phyloP scores from a whole-genome alignment of 53 echinoderm and acorn worm species.

The Actinopyga echinites region DNA sequence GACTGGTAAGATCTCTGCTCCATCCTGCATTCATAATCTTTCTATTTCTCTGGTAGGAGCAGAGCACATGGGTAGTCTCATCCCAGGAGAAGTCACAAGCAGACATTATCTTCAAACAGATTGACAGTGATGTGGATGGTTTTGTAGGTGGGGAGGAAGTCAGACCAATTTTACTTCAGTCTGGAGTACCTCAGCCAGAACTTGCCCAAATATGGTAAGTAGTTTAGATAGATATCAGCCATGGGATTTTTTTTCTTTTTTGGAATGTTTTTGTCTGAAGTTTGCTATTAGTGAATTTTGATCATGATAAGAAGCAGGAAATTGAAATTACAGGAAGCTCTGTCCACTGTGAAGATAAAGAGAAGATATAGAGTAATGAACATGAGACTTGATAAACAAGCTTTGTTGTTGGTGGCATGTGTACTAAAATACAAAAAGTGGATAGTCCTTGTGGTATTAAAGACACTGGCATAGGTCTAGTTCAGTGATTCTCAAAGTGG shows the following conservation, averaged over 20 bases:
- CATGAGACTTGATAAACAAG: too few relatives aligned
- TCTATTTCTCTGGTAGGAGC: conserved; percentile 44
- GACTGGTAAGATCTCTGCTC: background rate
- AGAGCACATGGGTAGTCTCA: conserved; percentile 87
- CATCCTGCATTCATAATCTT: background rate
- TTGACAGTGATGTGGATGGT: conserved; percentile 79
- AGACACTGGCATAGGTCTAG: too few relatives aligned
- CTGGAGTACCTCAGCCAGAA: conserved; percentile 78
- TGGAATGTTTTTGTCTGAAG: background rate
- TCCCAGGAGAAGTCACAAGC: conserved; percentile 84
- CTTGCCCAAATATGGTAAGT: conserved; percentile 97
- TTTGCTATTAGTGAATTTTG: too few relatives aligned
- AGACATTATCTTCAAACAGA: conserved; percentile 77
- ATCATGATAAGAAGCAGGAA: too few relatives aligned
- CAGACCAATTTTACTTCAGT: conserved; percentile 71
- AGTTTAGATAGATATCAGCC: too few relatives aligned
- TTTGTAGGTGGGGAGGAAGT: conserved; percentile 89
- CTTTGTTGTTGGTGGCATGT: too few relatives aligned
- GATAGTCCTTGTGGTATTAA: too few relatives aligned
- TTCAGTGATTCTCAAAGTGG: too few relatives aligned
- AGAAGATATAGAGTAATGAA: too few relatives aligned
- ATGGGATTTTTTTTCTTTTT: background rate
- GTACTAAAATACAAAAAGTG: too few relatives aligned
- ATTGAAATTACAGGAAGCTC: too few relatives aligned
- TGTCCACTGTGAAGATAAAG: too few relatives aligned